Conservation (phyloP, 2,888 invertebrate species). For the Leptinotarsa haldemani region DNA sequence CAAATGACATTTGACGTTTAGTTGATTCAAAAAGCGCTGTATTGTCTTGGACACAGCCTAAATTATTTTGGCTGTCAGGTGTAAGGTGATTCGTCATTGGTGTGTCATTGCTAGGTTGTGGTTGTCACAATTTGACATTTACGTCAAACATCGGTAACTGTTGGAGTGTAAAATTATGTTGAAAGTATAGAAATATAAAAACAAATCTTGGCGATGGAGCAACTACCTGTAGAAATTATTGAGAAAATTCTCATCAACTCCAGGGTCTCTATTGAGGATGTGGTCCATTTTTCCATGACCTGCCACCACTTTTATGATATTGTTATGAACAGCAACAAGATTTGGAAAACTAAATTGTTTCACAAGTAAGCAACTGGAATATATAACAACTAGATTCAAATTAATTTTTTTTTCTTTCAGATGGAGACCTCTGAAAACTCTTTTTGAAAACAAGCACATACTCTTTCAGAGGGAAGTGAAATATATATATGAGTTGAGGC, state of each 20-base stretch:
- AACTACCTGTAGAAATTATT: constrained; percentile 60
- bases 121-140: not conserved
- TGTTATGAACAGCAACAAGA: constrained; percentile 65
- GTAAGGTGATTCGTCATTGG: not conserved
- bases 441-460: constrained; percentile 57
- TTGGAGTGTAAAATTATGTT: not conserved
- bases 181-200: not conserved
- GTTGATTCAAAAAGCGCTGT: no score
- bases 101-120: not conserved
- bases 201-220: constrained; percentile 53
- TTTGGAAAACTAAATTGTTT: constrained; percentile 67
- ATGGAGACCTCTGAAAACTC: constrained; percentile 63
- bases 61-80: not conserved
- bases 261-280: constrained; percentile 63
- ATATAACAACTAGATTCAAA: not conserved
- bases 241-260: constrained; percentile 58
- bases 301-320: constrained; percentile 68
- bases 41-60: no score
- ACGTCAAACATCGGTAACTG: not conserved
- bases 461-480: constrained; percentile 64
- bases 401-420: constrained; percentile 52
- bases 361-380: constrained; percentile 59
- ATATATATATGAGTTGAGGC: constrained; percentile 58
- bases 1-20: no score
- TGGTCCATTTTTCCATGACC: constrained; percentile 68